Evolutionary conservation across 2,888 invertebrate species (phyloP), one percentile per base, ranked within the genome.

Genomic region (Cephus pulcher): DNA sequence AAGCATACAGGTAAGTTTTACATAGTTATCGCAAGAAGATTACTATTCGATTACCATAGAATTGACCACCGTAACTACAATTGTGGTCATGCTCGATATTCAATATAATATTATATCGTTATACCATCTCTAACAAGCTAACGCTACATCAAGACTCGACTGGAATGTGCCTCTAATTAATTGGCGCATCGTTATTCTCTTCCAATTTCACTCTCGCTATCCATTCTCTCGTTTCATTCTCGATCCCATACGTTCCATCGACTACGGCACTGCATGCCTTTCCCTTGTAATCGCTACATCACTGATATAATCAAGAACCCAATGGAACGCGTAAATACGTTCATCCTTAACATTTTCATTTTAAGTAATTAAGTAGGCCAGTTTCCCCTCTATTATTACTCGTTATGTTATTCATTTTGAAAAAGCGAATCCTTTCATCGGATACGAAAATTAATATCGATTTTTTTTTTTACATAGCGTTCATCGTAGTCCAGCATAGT

Each of bases 1-100:
- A 95, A 95, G 95, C 95, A 95, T 95, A 95, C 95, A 95, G 95
- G 94, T 89, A 90, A 77, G 88, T 89, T 90, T 82, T 90, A 90
- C 88, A 90, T 90, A 89, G 86, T 89, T 85, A 84, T 86, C 75
- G 75, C 75, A 75, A 77, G 77, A 75, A 84, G 84, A 85, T 85
- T 85, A 85, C 82, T 83, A 84, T 84, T 84, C 82, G 82, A 82
- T 85, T 86, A 89, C 85, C 86, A 86, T 87, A 88, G 83, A 85
- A 80, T 88, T 85, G 90, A 89, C 88, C 89, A 87, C 85, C 82
- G 82, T 85, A 86, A 87, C 86, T 90, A 89, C 86, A 88, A 83
- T 86, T 82, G 86, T 87, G 89, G 90, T 85, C 88, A 88, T 85
- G 84, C 84, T 86, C 88, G 84, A 84, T 85, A 83, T 85, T 86